Base-by-base conservation (phyloP, 2,113 vertebrate genomes). In the Dasypus novemcinctus region DNA sequence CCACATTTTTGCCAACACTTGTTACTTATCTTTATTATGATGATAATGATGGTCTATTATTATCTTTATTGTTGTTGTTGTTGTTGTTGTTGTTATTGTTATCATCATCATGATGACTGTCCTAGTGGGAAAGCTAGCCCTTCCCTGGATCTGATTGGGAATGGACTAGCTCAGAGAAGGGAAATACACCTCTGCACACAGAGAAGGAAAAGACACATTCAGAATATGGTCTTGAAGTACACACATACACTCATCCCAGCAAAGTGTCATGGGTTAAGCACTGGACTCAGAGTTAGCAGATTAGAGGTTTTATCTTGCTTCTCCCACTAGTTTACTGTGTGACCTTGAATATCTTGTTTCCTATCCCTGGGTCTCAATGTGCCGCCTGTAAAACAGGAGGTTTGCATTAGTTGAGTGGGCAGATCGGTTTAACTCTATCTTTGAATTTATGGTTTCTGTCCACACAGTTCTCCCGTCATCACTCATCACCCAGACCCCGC, bases 211-310 rank as follows among this genome's bases (percentile, higher is more conserved):
- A 69, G n/a, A 87, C 7, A 6, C 10, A 49, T 92, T 72, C 9
- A 89, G 80, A 61, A 38, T 87, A 54, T 90, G 43, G 49, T 68
- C 84, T 92, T 92, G 49, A 80, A 89, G 69, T 41, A 69, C 41
- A 72, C 10, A 43, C 8, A 61, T 79, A 59, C 41, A 10, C 11
- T 76, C 69, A 75, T 1, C n/a, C 59, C 27, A 82, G 25, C 63
- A 43, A 54, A 87, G 52, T 25, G 5, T 49, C 29, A 21, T 78
- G 43, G 25, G 33, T 46, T 74, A 79, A 69, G 46, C 69, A 61
- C 36, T 14, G 90, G 68, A 92, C 8, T 63, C 87, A n/a, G 9
- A 78, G 7, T 80, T 64, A 61, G 85, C 66, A 68, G 59, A 74
- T 27, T 68, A n/a, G 87, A 7, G n/a, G 27, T 64, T 82, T 79